These are phyloP conservation scores for Emmelina monodactyla DNA, from an alignment of 2,888 invertebrate genomes.

Conservation along the genomic window DNA sequence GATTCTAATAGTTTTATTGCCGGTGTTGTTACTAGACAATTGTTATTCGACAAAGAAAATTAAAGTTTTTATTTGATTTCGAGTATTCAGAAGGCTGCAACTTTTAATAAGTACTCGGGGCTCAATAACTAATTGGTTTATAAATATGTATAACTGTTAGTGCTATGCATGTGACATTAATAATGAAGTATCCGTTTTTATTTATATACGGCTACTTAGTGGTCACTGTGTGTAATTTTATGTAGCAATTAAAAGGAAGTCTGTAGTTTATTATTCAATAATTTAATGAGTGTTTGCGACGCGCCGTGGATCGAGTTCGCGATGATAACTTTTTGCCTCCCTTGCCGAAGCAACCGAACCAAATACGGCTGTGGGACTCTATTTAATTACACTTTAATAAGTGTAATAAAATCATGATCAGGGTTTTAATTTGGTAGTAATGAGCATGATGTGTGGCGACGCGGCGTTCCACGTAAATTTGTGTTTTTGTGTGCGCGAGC, in stretches of 20 bases:
- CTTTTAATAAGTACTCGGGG: slow-evolving; percentile 21
- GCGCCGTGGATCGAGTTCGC: slow-evolving; percentile 14
- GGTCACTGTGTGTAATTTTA: slow-evolving; percentile 27
- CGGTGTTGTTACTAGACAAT: too few species aligned
- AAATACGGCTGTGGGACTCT: slow-evolving; percentile 40
- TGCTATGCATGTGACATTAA: slow-evolving; percentile 27
- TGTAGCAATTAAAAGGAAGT: slow-evolving; percentile 34
- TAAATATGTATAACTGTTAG: slow-evolving; percentile 42
- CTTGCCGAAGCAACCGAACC: slow-evolving; percentile 28
- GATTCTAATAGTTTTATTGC: too few species aligned
- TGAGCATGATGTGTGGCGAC: slow-evolving; percentile 20
- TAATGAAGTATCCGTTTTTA: slow-evolving; percentile 30
- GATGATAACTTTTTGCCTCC: slow-evolving; percentile 30
- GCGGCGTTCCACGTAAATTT: slow-evolving; percentile 25
- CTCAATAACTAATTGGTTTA: slow-evolving; percentile 33
- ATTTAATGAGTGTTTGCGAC: slow-evolving; percentile 27
- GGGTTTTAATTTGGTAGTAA: slow-evolving; percentile 34
- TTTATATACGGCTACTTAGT: slow-evolving; percentile 6
- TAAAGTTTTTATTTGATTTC: too few species aligned
- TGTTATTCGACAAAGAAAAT: too few species aligned
- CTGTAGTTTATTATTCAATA: slow-evolving; percentile 32
- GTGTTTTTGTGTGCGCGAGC: slow-evolving; percentile 36
- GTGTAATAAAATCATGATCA: slow-evolving; percentile 44
- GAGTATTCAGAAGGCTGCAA: slow-evolving; percentile 32
- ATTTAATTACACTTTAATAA: slow-evolving; percentile 53